A percentile compares a stretch with the other conserved stretches of the same genome.
Conservation (phyloP, 2,113 vertebrate genomes). For the Lynx canadensis region DNA sequence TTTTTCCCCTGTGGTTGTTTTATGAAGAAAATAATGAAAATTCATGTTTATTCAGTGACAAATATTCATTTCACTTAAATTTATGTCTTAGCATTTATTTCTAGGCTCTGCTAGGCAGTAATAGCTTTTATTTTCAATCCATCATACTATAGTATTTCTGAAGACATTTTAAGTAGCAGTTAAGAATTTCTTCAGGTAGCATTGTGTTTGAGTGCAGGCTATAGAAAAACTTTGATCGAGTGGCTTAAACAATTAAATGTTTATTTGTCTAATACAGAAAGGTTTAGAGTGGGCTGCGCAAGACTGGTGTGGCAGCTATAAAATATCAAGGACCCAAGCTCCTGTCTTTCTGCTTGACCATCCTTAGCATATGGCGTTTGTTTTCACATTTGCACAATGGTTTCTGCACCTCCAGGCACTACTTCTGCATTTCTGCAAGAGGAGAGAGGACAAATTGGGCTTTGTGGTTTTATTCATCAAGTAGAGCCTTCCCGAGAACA, state of each 20-base stretch:
- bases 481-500: fast-evolving
- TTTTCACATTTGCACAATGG: background rate
- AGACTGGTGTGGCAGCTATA: background rate
- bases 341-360: background rate
- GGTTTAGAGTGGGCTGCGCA: background rate
- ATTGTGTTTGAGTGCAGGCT: background rate
- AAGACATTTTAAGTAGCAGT: constrained; percentile 4
- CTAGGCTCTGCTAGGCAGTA: background rate
- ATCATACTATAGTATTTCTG: background rate
- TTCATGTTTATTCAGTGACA: background rate
- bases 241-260: background rate
- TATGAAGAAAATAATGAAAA: background rate
- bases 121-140: constrained; percentile 32
- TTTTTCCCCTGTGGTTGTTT: background rate
- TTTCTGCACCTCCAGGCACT: background rate
- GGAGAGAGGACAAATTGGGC: background rate
- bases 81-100: background rate
- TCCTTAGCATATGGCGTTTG: background rate
- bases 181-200: background rate
- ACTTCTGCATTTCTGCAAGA: background rate
- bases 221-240: background rate
- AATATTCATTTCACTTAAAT: constrained; percentile 26
- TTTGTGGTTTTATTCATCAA: background rate
- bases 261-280: background rate
- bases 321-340: background rate